Base-by-base conservation (phyloP, 2,113 vertebrate species). In the Rhinogobius similis region DNA sequence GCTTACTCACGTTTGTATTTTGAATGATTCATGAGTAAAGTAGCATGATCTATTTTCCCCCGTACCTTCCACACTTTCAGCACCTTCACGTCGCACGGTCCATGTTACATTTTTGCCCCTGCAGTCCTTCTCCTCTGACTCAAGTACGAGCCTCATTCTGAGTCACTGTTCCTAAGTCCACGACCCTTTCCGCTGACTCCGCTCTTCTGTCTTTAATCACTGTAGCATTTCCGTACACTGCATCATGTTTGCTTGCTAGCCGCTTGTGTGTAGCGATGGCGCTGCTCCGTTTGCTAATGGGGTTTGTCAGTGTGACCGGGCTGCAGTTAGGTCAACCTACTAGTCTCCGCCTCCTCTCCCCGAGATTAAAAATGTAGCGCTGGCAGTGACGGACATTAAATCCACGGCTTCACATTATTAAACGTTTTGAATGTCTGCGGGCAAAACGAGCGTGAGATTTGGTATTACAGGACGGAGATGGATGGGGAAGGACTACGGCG, bases 241-340 rank as follows among this genome's bases (percentile, higher is more conserved):
- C 63, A 36, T 68, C 67, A 58, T 72, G 65, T 75, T 83, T 75
- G n/a, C n/a, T n/a, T n/a, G 59, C 43, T 52, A 52, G 68, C 66
- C 68, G 58, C 59, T 50, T 58, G 38, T 11, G 68, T 21, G 44
- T 66, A 16, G 12, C 43, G 29, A 32, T 18, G 64, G 74, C 50
- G 76, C 61, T 76, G 16, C 46, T 70, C 73, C 73, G 70, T 75
- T 52, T 56, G 50, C 70, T 84, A 70, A 84, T 81, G 65, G 75
- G 75, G 75, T 87, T 81, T 84, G 81, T 83, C 87, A 81, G 79
- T 81, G 83, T 82, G 85, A 87, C 78, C 87, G 77, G 80, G 81
- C 68, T 65, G 67, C 68, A 77, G 70, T 41, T 78, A 83, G 82
- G 82, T 84, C 84, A 78, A 69, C 72, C 27, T 65, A 61, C 23